phyloP scores from a whole-genome alignment of 2,797 vertebrate species.

The Sphenopsis melanotis region DNA sequence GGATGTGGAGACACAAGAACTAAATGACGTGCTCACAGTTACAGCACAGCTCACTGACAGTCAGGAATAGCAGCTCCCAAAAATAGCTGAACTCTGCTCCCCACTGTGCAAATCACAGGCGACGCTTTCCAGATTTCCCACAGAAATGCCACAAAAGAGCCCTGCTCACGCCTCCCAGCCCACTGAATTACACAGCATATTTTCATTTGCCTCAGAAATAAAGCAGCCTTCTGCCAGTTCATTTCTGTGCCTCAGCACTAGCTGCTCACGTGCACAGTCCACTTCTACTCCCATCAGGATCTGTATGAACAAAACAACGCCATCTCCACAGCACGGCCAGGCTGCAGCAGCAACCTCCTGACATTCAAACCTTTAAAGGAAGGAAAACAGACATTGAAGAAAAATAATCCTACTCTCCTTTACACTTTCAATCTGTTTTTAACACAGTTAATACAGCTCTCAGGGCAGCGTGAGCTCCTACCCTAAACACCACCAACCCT shows the following conservation, averaged over 20 bases:
- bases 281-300: neutral
- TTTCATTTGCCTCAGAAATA: neutral
- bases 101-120: neutral
- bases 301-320: neutral
- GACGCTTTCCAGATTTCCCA: slow-evolving; percentile 24
- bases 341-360: neutral
- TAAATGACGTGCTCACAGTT: neutral
- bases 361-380: slow-evolving; percentile 13
- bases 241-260: neutral
- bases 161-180: neutral
- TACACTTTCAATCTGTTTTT: neutral
- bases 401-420: neutral
- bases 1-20: neutral
- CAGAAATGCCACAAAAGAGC: slow-evolving; percentile 11
- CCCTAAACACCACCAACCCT: neutral
- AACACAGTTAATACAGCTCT: neutral
- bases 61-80: slow-evolving; percentile 30
- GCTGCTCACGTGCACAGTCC: neutral
- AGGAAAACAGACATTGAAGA: neutral
- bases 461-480: neutral
- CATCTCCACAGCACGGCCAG: neutral
- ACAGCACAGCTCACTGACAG: neutral
- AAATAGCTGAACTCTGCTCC: slow-evolving; percentile 27
- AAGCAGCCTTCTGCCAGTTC: neutral
- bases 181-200: neutral